phyloP scores from a whole-genome alignment of 2,113 vertebrate species.

The Carettochelys insculpta region DNA sequence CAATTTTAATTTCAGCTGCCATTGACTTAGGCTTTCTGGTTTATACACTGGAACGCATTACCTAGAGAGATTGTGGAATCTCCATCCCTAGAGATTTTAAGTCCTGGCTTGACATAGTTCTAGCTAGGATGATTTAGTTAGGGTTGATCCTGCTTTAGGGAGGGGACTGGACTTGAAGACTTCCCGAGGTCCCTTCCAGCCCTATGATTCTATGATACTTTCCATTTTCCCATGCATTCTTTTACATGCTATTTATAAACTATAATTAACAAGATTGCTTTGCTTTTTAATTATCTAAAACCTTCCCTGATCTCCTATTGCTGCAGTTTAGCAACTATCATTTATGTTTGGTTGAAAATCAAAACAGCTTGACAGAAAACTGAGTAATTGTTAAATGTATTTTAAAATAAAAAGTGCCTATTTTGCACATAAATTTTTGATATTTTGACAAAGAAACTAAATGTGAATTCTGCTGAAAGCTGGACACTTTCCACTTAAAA shows the following conservation, averaged over 20 bases:
- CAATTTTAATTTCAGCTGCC: not conserved
- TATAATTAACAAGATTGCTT: not conserved
- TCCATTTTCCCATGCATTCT: accelerated
- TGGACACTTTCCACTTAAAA: not conserved
- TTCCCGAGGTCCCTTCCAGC: too few relatives aligned
- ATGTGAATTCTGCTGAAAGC: not conserved
- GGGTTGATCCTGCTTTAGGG: too few relatives aligned
- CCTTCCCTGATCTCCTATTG: not conserved
- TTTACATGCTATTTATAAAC: not conserved
- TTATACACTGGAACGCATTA: too few relatives aligned
- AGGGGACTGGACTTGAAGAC: too few relatives aligned
- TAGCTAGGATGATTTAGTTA: too few relatives aligned
- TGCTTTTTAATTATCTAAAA: not conserved
- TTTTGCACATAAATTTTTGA: not conserved
- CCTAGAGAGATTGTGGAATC: too few relatives aligned
- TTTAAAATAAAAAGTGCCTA: not conserved
- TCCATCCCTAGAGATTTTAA: too few relatives aligned
- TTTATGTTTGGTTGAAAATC: not conserved
- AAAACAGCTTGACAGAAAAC: not conserved
- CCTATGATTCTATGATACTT: too few relatives aligned
- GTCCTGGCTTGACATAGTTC: too few relatives aligned
- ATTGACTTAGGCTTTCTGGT: not conserved
- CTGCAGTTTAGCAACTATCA: accelerated
- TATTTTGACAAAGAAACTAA: not conserved
- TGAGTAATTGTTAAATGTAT: not conserved